Percentiles rank a stretch among this genome's conserved stretches.
phyloP scores from a whole-genome alignment of 2,113 vertebrate genomes.

The Etheostoma spectabile region DNA sequence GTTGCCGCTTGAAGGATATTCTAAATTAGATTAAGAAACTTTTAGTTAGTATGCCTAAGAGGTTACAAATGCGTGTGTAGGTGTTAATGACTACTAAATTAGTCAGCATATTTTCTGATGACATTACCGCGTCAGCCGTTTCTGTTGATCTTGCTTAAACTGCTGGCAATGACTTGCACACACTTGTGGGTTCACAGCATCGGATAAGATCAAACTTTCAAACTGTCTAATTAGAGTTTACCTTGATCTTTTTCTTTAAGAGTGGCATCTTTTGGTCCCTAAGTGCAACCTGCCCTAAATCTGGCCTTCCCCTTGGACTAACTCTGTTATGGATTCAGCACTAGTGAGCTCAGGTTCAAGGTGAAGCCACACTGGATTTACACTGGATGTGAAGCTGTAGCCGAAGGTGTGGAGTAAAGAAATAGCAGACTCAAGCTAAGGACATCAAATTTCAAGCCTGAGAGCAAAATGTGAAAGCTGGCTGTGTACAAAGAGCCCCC shows the following conservation, averaged over 20 bases:
- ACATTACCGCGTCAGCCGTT: conserved; percentile 66
- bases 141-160: conserved; percentile 58
- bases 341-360: conserved; percentile 30
- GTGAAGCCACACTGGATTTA: conserved; percentile 40
- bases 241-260: neutral
- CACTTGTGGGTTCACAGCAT: conserved; percentile 35
- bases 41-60: conserved; percentile 44
- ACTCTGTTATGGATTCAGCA: conserved; percentile 8
- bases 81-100: conserved; percentile 55
- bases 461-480: conserved; percentile 46
- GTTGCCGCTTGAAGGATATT: conserved; percentile 36
- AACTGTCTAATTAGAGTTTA: conserved; percentile 22
- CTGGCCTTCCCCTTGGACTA: conserved; percentile 12
- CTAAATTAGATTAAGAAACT: conserved; percentile 40
- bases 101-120: conserved; percentile 76
- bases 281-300: conserved; percentile 2
- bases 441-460: conserved; percentile 48
- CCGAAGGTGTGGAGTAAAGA: conserved; percentile 41
- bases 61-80: conserved; percentile 40
- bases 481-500: conserved; percentile 31
- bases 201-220: neutral
- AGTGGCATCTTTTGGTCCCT: neutral
- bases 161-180: conserved; percentile 42
- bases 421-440: conserved; percentile 13
- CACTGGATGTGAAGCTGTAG: conserved; percentile 14